A percentile compares a stretch with the other conserved stretches of the same genome.
Evolutionary conservation across 2,113 vertebrate species (phyloP).

Genomic region (Psilopsiagon aurifrons): DNA sequence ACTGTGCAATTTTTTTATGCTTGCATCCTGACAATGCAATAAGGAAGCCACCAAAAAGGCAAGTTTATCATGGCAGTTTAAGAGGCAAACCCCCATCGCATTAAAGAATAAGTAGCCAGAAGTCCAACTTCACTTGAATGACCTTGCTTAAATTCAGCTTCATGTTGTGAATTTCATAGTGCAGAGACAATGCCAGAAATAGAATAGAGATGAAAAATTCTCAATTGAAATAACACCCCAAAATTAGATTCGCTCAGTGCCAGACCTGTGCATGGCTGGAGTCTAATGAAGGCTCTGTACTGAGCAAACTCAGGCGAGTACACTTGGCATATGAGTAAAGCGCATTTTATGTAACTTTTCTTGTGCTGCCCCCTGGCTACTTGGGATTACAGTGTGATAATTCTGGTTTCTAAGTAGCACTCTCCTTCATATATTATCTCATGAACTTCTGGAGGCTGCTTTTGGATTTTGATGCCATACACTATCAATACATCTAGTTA

Average conservation of each 20-base stretch:
- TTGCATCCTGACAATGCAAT: not conserved
- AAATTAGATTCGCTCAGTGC: not conserved
- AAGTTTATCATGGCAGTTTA: rapidly evolving
- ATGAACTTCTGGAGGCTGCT: rapidly evolving
- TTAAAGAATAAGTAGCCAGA: not conserved
- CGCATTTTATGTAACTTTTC: not conserved
- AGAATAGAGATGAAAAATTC: not conserved
- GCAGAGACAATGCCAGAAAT: not conserved
- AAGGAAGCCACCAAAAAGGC: not conserved
- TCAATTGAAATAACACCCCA: not conserved
- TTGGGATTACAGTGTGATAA: not conserved
- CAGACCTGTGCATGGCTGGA: not conserved
- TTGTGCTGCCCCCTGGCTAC: not conserved
- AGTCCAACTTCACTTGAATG: not conserved
- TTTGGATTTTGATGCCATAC: not conserved
- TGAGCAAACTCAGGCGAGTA: not conserved
- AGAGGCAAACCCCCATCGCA: not conserved
- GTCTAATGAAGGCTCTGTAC: not conserved
- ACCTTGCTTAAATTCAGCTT: not conserved
- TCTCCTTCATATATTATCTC: not conserved
- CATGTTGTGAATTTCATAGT: not conserved
- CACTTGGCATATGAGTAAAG: not conserved
- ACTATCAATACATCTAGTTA: not conserved
- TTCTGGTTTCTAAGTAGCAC: not conserved
- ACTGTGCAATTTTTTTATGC: not conserved